These are phyloP conservation scores for Ricordea florida DNA, from an alignment of 92 coral and sea anemone species.

Conservation along the genomic window DNA sequence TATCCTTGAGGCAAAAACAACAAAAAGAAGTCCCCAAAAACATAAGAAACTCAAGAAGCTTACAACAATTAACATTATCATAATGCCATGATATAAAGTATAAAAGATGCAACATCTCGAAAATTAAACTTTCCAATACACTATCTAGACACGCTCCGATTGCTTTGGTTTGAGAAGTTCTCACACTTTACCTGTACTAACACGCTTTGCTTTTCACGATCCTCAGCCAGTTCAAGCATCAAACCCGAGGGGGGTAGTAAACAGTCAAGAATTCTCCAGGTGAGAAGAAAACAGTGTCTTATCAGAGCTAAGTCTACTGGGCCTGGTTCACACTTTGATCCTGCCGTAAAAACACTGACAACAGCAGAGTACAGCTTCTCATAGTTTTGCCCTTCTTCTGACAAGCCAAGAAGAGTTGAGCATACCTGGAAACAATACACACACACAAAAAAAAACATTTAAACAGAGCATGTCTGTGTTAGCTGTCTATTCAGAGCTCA, in stretches of 20 bases:
- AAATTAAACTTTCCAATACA: too few species aligned
- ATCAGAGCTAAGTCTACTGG: slow-evolving; percentile 82
- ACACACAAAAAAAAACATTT: not conserved
- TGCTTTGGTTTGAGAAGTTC: too few species aligned
- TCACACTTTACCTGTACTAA: slow-evolving; percentile 16
- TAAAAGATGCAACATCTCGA: too few species aligned
- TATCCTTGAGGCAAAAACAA: not conserved
- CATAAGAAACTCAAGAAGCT: too few species aligned
- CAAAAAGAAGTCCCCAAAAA: not conserved
- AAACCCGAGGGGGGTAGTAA: too few species aligned
- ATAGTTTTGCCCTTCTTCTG: slow-evolving; percentile 56
- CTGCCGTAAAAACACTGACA: slow-evolving; percentile 72
- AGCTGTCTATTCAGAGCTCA: too few species aligned
- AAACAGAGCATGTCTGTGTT: not conserved
- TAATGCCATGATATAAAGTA: too few species aligned
- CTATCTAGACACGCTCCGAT: too few species aligned
- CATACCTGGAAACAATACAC: slow-evolving; percentile 51
- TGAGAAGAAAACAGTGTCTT: slow-evolving; percentile 76
- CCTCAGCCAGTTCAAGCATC: too few species aligned
- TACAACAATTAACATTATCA: too few species aligned
- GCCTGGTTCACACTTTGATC: slow-evolving; percentile 64
- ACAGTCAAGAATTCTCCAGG: slow-evolving; percentile 83
- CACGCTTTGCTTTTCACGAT: slow-evolving; percentile 31
- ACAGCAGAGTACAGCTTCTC: slow-evolving; percentile 70
- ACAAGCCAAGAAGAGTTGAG: slow-evolving; percentile 53